These are phyloP conservation scores for Heliothis virescens DNA, from an alignment of 1,140 invertebrate genomes.

Conservation along the genomic window DNA sequence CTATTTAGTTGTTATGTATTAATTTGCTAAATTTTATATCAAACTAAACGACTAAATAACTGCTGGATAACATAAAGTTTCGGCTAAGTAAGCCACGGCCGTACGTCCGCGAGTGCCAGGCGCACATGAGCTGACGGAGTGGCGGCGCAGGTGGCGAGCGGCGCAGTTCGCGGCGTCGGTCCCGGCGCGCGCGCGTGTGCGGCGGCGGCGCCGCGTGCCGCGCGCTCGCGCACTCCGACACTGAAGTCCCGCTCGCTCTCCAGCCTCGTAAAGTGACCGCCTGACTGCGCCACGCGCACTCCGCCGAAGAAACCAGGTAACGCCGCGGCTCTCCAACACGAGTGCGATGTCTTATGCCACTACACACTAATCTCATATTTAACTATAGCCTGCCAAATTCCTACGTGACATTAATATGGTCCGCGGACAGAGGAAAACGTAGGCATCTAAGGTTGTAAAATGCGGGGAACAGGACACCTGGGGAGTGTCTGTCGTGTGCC, in stretches of 20 bases:
- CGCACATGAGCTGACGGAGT: neutral
- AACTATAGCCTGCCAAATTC: no score
- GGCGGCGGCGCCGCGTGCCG: slow-evolving; percentile 79
- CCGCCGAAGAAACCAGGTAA: slow-evolving; percentile 53
- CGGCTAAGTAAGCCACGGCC: neutral
- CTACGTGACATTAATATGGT: no score
- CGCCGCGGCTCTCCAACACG: neutral
- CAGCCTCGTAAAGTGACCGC: slow-evolving; percentile 84
- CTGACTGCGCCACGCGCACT: slow-evolving; percentile 61
- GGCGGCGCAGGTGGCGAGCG: slow-evolving; percentile 70
- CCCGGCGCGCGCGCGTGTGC: slow-evolving; percentile 78
- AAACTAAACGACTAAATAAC: no score
- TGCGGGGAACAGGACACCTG: no score
- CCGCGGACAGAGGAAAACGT: no score
- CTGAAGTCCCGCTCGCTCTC: slow-evolving; percentile 86
- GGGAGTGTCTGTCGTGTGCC: no score
- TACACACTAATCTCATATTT: no score
- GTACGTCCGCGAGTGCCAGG: neutral
- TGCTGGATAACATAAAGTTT: no score
- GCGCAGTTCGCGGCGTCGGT: slow-evolving; percentile 80
- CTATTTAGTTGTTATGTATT: no score
- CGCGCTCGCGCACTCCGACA: slow-evolving; percentile 80
- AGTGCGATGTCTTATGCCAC: neutral
- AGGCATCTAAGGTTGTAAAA: no score
- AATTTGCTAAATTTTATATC: no score